phyloP scores from a whole-genome alignment of 1,140 invertebrate species.

The Nilaparvata lugens region DNA sequence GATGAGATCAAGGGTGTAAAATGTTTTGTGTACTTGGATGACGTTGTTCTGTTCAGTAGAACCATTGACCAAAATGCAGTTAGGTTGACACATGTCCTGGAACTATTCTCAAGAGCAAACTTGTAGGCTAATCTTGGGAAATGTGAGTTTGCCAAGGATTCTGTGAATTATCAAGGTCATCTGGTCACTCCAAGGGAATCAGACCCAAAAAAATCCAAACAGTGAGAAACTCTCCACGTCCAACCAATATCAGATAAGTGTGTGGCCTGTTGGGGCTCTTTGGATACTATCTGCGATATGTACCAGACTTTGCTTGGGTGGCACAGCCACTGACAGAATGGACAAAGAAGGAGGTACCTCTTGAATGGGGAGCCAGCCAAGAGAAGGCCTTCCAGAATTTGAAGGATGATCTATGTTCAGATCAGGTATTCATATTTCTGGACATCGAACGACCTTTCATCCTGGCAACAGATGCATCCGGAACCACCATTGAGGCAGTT shows the following conservation, averaged over 20 bases:
- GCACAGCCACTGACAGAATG: conserved; percentile 32
- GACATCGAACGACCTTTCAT: conserved; percentile 30
- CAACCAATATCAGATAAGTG: conserved; percentile 30
- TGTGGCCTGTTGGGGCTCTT: too few relatives aligned
- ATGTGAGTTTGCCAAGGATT: too few relatives aligned
- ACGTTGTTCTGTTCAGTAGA: conserved; percentile 33
- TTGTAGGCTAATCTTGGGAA: too few relatives aligned
- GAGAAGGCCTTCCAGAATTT: conserved; percentile 29
- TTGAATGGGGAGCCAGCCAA: background rate
- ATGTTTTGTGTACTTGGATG: conserved; percentile 37
- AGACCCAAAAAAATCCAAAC: conserved; percentile 34
- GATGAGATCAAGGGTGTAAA: background rate
- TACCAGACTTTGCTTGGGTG: conserved; percentile 31
- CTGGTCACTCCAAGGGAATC: conserved; percentile 28
- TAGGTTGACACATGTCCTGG: too few relatives aligned
- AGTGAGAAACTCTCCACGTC: conserved; percentile 34
- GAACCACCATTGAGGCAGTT: conserved; percentile 26
- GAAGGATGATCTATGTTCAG: conserved; percentile 32
- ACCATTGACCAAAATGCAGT: conserved; percentile 30
- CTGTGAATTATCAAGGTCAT: too few relatives aligned
- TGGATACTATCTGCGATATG: conserved; percentile 35
- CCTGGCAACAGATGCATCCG: conserved; percentile 31
- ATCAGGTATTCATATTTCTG: conserved; percentile 30
- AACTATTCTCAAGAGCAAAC: too few relatives aligned
- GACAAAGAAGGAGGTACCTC: conserved; percentile 26